Conservation (phyloP, 2,797 vertebrate species). For the Gallinago nigripennis region DNA sequence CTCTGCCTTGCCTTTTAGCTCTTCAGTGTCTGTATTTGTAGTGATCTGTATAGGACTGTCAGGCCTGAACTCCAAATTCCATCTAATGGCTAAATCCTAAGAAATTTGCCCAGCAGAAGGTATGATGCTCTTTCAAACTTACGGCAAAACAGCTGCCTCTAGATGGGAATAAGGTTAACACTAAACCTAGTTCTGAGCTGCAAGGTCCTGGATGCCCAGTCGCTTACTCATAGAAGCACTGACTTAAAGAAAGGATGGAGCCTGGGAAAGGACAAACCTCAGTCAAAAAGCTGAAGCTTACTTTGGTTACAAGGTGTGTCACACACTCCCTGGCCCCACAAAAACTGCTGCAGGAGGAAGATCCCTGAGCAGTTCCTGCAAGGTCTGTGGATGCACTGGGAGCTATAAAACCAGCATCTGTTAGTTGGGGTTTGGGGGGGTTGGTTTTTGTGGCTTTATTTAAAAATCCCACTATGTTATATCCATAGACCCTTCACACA, state of each 20-base stretch:
- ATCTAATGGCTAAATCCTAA: not conserved
- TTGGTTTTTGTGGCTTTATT: not conserved
- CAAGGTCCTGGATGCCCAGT: not conserved
- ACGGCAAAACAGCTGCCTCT: not conserved
- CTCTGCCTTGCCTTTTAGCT: not conserved
- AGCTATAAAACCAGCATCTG: not conserved
- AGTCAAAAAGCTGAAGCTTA: not conserved
- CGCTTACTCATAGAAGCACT: not conserved
- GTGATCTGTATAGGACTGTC: not conserved
- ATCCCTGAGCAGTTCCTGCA: not conserved
- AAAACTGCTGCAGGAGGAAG: not conserved
- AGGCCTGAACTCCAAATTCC: not conserved
- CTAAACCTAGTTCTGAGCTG: not conserved
- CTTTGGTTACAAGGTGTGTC: not conserved
- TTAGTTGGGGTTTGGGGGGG: not conserved
- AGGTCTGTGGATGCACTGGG: not conserved
- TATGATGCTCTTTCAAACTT: not conserved
- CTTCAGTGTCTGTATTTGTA: not conserved
- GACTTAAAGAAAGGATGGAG: not conserved
- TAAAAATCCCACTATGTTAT: not conserved
- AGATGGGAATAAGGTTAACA: not conserved
- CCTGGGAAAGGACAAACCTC: not conserved
- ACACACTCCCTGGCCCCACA: not conserved
- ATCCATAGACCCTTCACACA: not conserved
- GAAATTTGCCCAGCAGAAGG: not conserved